These are phyloP conservation scores for Aphidoletes aphidimyza DNA, from an alignment of 2,888 invertebrate species.

Conservation along the genomic window DNA sequence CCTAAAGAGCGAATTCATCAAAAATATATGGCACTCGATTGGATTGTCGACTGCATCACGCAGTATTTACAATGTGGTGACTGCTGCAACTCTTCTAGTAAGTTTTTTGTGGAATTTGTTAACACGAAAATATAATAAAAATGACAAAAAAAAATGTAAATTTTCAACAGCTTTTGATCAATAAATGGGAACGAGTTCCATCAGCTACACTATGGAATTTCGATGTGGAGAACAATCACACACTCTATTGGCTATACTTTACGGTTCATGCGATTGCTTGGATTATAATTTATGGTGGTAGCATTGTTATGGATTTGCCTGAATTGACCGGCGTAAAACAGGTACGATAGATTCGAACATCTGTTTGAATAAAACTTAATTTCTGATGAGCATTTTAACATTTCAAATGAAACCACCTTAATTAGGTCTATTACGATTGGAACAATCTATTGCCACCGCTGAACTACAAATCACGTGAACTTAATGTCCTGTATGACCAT, in stretches of 20 bases:
- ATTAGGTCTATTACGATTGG: conserved; percentile 70
- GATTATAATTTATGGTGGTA: conserved; percentile 71
- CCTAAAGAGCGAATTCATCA: conserved; percentile 68
- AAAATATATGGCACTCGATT: conserved; percentile 66
- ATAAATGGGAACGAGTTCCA: conserved; percentile 68
- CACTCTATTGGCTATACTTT: conserved; percentile 68
- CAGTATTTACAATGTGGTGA: conserved; percentile 68
- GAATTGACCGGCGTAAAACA: conserved; percentile 73
- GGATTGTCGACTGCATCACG: conserved; percentile 66
- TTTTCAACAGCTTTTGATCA: conserved; percentile 65
- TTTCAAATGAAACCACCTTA: neutral
- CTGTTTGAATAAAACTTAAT: neutral
- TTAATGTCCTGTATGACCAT: conserved; percentile 69
- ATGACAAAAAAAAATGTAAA: conserved; percentile 59
- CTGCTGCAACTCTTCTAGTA: conserved; percentile 67
- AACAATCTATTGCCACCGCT: conserved; percentile 68
- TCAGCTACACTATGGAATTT: conserved; percentile 70
- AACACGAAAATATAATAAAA: conserved; percentile 60
- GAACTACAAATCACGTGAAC: conserved; percentile 68
- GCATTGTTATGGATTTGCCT: conserved; percentile 72
- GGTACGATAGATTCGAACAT: too few relatives aligned
- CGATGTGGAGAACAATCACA: conserved; percentile 66
- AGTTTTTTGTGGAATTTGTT: conserved; percentile 47
- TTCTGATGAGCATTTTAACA: conserved; percentile 55
- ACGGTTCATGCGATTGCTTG: conserved; percentile 69